These are phyloP conservation scores for Glaucopsyche alexis DNA, from an alignment of 2,888 invertebrate species.

Conservation along the genomic window DNA sequence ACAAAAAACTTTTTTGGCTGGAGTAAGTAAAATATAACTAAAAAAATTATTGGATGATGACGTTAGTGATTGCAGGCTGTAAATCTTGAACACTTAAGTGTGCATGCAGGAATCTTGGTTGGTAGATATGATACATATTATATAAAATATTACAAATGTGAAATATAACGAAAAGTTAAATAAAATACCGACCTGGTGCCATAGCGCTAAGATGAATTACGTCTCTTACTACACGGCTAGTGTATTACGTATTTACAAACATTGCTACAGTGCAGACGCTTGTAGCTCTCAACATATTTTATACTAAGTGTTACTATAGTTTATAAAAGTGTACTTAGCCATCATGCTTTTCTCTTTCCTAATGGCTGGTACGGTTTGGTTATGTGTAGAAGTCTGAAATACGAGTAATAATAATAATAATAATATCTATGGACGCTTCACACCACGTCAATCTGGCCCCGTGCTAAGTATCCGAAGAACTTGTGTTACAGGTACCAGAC, in stretches of 20 bases:
- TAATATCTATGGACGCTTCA: too few relatives aligned
- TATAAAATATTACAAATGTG: too few relatives aligned
- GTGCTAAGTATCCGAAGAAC: too few relatives aligned
- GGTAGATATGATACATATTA: too few relatives aligned
- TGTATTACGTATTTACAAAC: slow-evolving; percentile 29
- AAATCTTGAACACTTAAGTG: too few relatives aligned
- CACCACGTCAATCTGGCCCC: too few relatives aligned
- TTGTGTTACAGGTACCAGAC: too few relatives aligned
- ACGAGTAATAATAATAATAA: not conserved
- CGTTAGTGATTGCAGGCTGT: too few relatives aligned
- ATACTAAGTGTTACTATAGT: slow-evolving; percentile 25
- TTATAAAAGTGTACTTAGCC: slow-evolving; percentile 20
- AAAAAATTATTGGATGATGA: too few relatives aligned
- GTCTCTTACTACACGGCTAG: slow-evolving; percentile 28
- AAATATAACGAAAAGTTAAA: not conserved
- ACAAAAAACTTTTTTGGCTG: not conserved
- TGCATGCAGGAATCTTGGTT: too few relatives aligned
- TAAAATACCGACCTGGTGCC: not conserved
- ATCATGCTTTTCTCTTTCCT: slow-evolving; percentile 23
- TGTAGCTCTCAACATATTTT: slow-evolving; percentile 29
- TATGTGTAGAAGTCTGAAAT: not conserved
- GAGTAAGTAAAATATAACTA: too few relatives aligned
- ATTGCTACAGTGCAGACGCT: slow-evolving; percentile 29
- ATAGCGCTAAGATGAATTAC: slow-evolving; percentile 29
- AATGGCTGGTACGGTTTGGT: not conserved